Conservation (phyloP, 2,113 vertebrate genomes). For the Bos indicus region DNA sequence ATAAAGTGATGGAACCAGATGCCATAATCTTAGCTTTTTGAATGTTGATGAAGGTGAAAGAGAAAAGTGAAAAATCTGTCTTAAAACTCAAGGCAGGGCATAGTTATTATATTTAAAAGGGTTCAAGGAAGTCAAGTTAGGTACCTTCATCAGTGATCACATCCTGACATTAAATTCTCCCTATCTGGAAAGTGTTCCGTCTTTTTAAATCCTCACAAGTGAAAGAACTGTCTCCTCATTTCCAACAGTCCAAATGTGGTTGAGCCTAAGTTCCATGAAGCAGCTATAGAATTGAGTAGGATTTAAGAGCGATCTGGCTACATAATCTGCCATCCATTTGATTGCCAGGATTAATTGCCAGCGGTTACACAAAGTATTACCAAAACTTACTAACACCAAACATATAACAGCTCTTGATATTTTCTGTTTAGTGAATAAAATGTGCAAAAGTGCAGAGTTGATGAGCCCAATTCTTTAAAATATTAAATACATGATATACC, state of each 20-base stretch:
- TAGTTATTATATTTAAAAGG: background rate
- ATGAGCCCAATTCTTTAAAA: background rate
- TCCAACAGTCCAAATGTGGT: background rate
- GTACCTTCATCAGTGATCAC: rapidly evolving
- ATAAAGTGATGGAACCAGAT: background rate
- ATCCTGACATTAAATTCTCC: background rate
- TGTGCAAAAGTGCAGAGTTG: background rate
- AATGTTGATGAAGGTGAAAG: background rate
- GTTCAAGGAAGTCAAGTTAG: background rate
- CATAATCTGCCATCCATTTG: background rate
- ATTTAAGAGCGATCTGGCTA: background rate
- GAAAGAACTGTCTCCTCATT: background rate
- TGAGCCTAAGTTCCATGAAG: background rate
- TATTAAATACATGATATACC: background rate
- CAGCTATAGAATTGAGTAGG: background rate
- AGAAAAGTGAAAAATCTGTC: background rate
- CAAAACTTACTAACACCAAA: background rate
- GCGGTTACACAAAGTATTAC: background rate
- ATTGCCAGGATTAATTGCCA: background rate
- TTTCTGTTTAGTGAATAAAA: background rate
- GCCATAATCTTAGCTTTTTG: background rate
- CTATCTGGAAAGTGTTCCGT: background rate
- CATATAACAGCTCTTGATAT: background rate
- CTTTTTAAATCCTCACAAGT: background rate
- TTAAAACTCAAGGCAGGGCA: background rate